Conservation (phyloP, 1,140 invertebrate genomes). For the Solenopsis fugax region DNA sequence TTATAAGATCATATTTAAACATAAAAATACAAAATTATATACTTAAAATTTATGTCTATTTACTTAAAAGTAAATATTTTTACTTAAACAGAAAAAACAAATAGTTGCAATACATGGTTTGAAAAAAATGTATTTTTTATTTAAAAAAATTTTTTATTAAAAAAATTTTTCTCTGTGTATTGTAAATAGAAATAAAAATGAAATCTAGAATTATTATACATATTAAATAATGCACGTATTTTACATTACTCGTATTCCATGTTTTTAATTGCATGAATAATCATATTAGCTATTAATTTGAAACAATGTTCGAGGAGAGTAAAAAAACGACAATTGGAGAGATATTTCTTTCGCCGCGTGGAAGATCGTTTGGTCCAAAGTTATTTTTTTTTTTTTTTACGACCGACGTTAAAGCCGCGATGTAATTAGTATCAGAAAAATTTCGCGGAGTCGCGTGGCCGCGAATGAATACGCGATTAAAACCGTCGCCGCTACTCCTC, state of each 20-base stretch:
- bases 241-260: not conserved
- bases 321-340: slow-evolving; percentile 15
- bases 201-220: not conserved
- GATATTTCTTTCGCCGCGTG: not conserved
- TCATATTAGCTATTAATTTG: not conserved
- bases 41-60: no score
- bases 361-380: slow-evolving; percentile 17
- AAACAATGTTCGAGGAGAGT: not conserved
- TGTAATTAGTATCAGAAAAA: slow-evolving; percentile 54
- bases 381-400: slow-evolving; percentile 12
- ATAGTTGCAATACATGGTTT: no score
- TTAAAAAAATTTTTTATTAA: no score
- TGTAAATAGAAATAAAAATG: not conserved
- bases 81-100: no score
- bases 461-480: slow-evolving; percentile 58
- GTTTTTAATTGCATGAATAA: not conserved
- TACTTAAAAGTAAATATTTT: no score
- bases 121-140: no score
- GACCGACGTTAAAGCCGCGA: slow-evolving; percentile 9
- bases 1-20: no score
- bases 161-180: no score
- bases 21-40: no score
- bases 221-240: not conserved
- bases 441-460: slow-evolving; percentile 30
- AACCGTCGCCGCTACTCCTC: not conserved